Percentiles rank a stretch among this genome's conserved stretches.
These are phyloP conservation scores for Calosoma granatense DNA, from an alignment of 1,140 invertebrate genomes.

Conservation along the genomic window DNA sequence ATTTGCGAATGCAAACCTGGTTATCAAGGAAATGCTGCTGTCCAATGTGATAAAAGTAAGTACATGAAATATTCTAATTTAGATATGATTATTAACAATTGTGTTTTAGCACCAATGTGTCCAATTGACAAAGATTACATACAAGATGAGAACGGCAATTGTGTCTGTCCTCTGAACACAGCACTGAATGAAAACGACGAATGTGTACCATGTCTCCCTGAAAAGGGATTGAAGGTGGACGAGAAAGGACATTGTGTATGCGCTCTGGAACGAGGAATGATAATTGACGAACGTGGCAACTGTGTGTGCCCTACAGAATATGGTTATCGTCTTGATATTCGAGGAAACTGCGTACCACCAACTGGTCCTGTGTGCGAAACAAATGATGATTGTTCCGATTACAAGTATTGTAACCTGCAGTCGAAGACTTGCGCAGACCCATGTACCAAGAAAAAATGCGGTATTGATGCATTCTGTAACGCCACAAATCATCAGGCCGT, in stretches of 20 bases:
- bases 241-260: constrained; percentile 70
- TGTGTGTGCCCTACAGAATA: constrained; percentile 65
- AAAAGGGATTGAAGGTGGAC: constrained; percentile 63
- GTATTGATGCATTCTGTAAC: constrained; percentile 67
- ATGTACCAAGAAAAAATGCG: constrained; percentile 58
- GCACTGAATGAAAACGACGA: constrained; percentile 65
- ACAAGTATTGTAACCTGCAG: constrained; percentile 58
- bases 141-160: constrained; percentile 55
- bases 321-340: constrained; percentile 53
- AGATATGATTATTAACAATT: constrained; percentile 12
- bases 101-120: constrained; percentile 48
- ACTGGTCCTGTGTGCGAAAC: constrained; percentile 51
- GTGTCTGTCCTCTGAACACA: constrained; percentile 62
- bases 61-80: constrained; percentile 16
- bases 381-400: constrained; percentile 67
- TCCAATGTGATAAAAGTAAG: constrained; percentile 62
- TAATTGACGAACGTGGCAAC: constrained; percentile 60
- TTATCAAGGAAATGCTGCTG: constrained; percentile 69
- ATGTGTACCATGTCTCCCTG: constrained; percentile 59
- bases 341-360: constrained; percentile 52
- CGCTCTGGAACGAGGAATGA: constrained; percentile 61
- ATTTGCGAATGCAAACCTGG: constrained; percentile 79
- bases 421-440: constrained; percentile 65
- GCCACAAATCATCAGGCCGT: constrained; percentile 64
- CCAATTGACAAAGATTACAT: constrained; percentile 61